Conservation (phyloP, 2,797 vertebrate species). For the Silurus lanzhouensis region DNA sequence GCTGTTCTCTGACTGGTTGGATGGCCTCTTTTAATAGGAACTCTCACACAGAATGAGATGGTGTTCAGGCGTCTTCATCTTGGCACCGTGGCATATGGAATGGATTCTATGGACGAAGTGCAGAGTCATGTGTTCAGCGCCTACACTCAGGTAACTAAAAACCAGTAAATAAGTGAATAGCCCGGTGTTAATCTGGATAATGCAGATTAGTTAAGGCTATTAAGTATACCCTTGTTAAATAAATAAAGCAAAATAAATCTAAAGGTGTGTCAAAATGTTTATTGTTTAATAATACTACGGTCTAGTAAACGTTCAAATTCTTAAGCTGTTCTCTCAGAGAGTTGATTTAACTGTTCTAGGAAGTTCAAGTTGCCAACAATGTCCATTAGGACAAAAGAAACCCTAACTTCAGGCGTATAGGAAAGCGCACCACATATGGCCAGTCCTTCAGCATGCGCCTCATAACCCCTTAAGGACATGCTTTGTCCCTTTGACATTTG, state of each 20-base stretch:
- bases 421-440: conserved; percentile 19
- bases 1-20: background rate
- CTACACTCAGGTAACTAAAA: conserved; percentile 87
- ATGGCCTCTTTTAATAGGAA: conserved; percentile 74
- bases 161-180: background rate
- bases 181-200: background rate
- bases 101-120: conserved; percentile 99
- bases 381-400: background rate
- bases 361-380: conserved; percentile 14
- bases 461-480: conserved; percentile 74
- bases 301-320: background rate
- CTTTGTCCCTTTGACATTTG: conserved; percentile 92
- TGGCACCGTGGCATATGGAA: conserved; percentile 93
- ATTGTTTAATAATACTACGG: background rate
- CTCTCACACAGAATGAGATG: conserved; percentile 98
- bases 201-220: background rate
- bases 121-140: conserved; percentile 97
- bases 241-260: background rate
- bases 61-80: conserved; percentile 95
- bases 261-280: background rate
- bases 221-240: background rate
- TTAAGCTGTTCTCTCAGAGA: background rate
- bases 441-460: conserved; percentile 56
- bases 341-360: background rate
- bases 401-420: background rate